phyloP scores from a whole-genome alignment of 2,797 vertebrate species.

The Todus mexicanus region DNA sequence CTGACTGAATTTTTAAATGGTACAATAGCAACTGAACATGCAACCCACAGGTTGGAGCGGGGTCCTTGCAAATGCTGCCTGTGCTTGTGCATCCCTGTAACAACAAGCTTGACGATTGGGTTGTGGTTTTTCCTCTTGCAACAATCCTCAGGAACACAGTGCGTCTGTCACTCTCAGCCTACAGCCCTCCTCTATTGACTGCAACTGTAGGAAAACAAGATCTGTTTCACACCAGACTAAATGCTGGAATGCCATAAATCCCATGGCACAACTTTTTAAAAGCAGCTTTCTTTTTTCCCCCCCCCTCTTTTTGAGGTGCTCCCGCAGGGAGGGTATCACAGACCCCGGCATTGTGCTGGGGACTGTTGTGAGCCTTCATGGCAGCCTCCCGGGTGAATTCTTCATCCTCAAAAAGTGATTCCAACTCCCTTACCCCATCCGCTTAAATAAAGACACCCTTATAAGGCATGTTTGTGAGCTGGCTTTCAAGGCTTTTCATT shows the following conservation, averaged over 20 bases:
- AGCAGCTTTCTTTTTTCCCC: not conserved
- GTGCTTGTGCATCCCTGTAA: not conserved
- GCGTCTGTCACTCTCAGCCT: not conserved
- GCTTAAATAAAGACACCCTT: not conserved
- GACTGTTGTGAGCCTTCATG: not conserved
- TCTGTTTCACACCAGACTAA: not conserved
- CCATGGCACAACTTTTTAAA: not conserved
- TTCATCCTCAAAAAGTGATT: not conserved
- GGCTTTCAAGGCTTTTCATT: slow-evolving; percentile 29
- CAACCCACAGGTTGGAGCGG: not conserved
- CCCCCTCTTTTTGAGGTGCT: not conserved
- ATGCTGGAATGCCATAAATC: not conserved
- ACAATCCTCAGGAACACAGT: not conserved
- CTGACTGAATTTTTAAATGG: not conserved
- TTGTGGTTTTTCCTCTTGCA: not conserved
- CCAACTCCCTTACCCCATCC: not conserved
- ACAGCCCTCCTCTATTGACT: not conserved
- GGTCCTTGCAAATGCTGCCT: not conserved
- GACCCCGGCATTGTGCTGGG: not conserved
- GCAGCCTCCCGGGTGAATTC: not conserved
- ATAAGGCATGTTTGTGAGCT: not conserved
- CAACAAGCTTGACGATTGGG: fast-evolving
- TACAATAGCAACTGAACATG: not conserved
- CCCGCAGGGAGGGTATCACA: not conserved
- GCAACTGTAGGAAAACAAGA: not conserved